phyloP scores from a whole-genome alignment of 2,888 invertebrate genomes.

The Dasysyrphus albostriatus region DNA sequence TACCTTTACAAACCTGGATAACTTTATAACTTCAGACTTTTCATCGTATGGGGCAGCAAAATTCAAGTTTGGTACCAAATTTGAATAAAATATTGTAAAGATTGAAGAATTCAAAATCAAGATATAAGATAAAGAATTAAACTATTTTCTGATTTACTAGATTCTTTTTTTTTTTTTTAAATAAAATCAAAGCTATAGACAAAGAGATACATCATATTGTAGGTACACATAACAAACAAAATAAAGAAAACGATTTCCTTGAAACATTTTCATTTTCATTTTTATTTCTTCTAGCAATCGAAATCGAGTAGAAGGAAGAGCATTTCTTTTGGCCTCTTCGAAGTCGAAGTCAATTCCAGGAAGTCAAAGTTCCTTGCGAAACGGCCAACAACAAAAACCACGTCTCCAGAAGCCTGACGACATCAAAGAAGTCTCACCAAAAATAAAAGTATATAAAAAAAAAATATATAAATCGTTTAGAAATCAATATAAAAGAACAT shows the following conservation, averaged over 20 bases:
- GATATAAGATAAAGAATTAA: too few species aligned
- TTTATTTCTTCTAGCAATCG: conserved; percentile 37
- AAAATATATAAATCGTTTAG: conserved; percentile 42
- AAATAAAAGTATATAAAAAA: conserved; percentile 35
- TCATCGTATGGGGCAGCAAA: too few species aligned
- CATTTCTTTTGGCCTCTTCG: conserved; percentile 16
- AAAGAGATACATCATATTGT: not conserved
- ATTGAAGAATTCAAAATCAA: too few species aligned
- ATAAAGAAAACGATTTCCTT: conserved; percentile 19
- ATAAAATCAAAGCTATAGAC: not conserved
- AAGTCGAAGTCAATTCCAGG: conserved; percentile 7
- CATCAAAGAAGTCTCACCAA: conserved; percentile 10
- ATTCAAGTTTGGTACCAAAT: too few species aligned
- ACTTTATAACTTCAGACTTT: too few species aligned
- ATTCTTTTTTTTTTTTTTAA: not conserved
- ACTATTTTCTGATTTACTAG: too few species aligned
- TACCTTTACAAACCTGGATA: too few species aligned
- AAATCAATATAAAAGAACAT: conserved; percentile 59
- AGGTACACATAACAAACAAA: not conserved
- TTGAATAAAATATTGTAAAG: too few species aligned
- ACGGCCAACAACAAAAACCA: not conserved
- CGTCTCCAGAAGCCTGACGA: conserved; percentile 22
- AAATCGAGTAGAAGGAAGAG: conserved; percentile 22
- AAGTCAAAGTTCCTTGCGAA: conserved; percentile 1
- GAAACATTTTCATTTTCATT: not conserved